phyloP scores from a whole-genome alignment of 2,797 vertebrate species.

The Pantherophis alleghaniensis region DNA sequence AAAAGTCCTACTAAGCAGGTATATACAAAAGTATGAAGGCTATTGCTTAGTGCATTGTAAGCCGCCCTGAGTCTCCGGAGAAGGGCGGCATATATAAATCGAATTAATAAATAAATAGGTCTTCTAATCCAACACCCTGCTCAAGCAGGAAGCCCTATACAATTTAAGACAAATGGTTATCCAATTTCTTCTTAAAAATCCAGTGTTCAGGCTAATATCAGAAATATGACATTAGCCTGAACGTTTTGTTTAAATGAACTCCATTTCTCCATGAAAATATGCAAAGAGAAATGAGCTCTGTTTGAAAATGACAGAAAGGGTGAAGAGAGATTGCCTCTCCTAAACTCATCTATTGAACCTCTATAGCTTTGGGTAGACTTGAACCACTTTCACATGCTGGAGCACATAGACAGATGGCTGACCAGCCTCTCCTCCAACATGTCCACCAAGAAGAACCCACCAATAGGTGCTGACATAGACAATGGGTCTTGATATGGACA shows the following conservation, averaged over 20 bases:
- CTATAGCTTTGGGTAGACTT: not conserved
- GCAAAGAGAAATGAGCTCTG: not conserved
- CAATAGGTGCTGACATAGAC: not conserved
- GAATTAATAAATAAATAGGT: too few species aligned
- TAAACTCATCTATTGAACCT: not conserved
- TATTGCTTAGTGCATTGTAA: too few species aligned
- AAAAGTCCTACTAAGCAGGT: too few species aligned
- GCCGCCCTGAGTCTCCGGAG: too few species aligned
- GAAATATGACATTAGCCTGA: conserved; percentile 21
- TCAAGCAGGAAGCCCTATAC: not conserved
- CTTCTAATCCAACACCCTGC: not conserved
- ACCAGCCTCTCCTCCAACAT: not conserved
- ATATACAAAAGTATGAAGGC: too few species aligned
- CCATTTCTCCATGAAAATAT: conserved; percentile 33
- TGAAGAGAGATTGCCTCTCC: not conserved
- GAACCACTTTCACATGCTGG: not conserved
- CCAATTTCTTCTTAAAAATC: not conserved
- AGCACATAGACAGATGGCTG: not conserved
- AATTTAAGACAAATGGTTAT: not conserved
- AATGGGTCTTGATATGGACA: not conserved
- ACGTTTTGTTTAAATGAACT: conserved; percentile 18
- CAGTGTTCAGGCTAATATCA: not conserved
- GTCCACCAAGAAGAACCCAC: not conserved
- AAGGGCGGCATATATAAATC: too few species aligned
- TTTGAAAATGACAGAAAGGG: conserved; percentile 33